Base-by-base conservation (phyloP, 1,140 invertebrate species). In the Drosophila tropicalis region DNA sequence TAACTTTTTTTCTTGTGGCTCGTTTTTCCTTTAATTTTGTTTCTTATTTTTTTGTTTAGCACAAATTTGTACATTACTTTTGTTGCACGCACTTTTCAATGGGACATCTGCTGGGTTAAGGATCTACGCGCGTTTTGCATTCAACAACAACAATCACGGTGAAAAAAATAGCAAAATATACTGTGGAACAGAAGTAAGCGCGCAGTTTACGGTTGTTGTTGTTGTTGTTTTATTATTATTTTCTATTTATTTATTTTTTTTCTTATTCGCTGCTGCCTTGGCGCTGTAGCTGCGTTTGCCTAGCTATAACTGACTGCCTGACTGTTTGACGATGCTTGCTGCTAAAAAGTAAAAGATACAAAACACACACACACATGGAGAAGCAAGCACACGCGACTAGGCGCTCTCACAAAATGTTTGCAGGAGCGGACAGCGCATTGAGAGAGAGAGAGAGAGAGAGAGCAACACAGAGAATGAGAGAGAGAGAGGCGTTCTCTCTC, bases 261-360 rank as follows among this genome's bases (percentile, higher is more conserved):
- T 54, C 47, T 47, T 40, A 17, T 47, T 51, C 32, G 47, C 47
- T 57, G 54, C 34, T 34, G 22, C 44, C 40, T 79, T 79, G 76
- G 70, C 74, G 69, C 79, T 79, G 78, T 80, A 57, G 44, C 44
- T 76, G 76, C 77, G 79, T 82, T 80, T 84, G 81, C 67, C 73
- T 75, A 85, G 61, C 74, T 72, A 77, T 87, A 86, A 80, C 78
- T 85, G 81, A 81, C 56, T 71, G 47, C 39, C 70, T 72, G 70
- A 44, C 64, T 58, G 64, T 66, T 66, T 66, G 63, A 34, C 56
- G 73, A 87, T 82, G 84, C 81, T 86, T 70, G 79, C 83, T 87
- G 84, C 83, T 87, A 77, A 87, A 86, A 89, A 87, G 84, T 87
- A 89, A 87, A 87, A 87, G 83, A 87, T 87, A 87, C 83, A 79